Evolutionary conservation across 2,888 invertebrate species (phyloP), one percentile per base, ranked within the genome.

Genomic region (Thecocarcelia acutangulata): DNA sequence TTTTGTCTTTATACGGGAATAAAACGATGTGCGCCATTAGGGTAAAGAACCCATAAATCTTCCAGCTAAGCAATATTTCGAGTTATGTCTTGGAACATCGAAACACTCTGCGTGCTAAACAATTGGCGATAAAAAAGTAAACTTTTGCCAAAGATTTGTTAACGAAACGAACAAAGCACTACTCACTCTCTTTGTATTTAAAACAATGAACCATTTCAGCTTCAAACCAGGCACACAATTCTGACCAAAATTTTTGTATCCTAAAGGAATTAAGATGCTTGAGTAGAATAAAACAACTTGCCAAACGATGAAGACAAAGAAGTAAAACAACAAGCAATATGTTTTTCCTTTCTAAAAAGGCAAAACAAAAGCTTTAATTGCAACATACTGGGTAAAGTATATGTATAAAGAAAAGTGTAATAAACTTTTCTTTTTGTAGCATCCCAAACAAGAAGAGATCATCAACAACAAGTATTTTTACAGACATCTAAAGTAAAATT

Each of bases 361-460:
- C 52, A 54, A 15, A 13, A 24, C 33, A 64, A 46, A 56, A 69
- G 5, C 17, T 58, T n/a, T 44, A 63, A 28, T 66, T 64, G 40
- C 24, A 66, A 66, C 48, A 58, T 48, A n/a, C 15, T 12, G 33
- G 17, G 19, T 42, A 12, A 44, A 24, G 3, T 2, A 33, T n/a
- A n/a, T n/a, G 33, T 33, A 42, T 61, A 17, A 46, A 56, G 21
- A 50, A 69, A 54, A 54, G 68, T 69, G 50, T 69, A 69, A 44
- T 76, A 37, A 76, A 76, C 76, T 63, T 42, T 70, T 33, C 66
- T 54, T 63, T 77, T 37, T 63, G 48, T 40, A 28, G 48, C 69
- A 28, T 42, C n/a, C 46, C 54, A 3, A 48, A 13, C 12, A 56
- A 33, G 40, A 54, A 19, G 28, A 48, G 40, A 66, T 58, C 48